A percentile compares a stretch with the other conserved stretches of the same genome.
phyloP scores from a whole-genome alignment of 2,888 invertebrate genomes.

The Amitus sp. region DNA sequence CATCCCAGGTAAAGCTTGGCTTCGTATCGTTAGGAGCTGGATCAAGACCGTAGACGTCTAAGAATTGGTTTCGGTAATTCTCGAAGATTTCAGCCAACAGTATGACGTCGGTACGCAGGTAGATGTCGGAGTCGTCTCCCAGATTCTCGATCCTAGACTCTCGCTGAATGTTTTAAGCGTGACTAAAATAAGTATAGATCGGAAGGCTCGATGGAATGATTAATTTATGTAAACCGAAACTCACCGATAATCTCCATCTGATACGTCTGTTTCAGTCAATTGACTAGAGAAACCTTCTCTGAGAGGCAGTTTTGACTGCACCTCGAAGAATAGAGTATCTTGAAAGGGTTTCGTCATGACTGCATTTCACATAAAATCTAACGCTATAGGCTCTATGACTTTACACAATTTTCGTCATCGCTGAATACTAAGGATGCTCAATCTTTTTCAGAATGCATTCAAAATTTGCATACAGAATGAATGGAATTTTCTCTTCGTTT shows the following conservation, averaged over 20 bases:
- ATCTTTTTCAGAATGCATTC: neutral
- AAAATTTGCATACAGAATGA: conserved; percentile 1
- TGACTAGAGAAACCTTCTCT: too few species aligned
- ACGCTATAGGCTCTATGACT: neutral
- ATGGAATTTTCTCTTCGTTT: neutral
- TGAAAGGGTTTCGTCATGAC: conserved; percentile 1
- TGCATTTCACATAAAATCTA: neutral
- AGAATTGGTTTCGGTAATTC: conserved; percentile 25
- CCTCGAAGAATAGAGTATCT: too few species aligned
- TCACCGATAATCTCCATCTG: too few species aligned
- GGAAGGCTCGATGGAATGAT: too few species aligned
- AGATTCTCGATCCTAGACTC: conserved; percentile 31
- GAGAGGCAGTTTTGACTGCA: too few species aligned
- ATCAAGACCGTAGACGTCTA: conserved; percentile 10
- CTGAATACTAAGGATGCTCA: neutral
- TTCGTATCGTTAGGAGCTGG: conserved; percentile 31
- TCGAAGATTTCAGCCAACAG: conserved; percentile 45
- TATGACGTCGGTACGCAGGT: conserved; percentile 38
- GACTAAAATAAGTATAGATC: too few species aligned
- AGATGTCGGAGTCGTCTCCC: conserved; percentile 53
- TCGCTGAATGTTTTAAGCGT: too few species aligned
- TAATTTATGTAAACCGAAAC: too few species aligned
- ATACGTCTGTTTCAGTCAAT: neutral
- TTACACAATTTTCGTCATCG: neutral
- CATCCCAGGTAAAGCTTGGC: conserved; percentile 30